Percentiles rank a stretch among this genome's conserved stretches.
Conservation (phyloP, 2,113 vertebrate species). For the Bujurquina vittata region DNA sequence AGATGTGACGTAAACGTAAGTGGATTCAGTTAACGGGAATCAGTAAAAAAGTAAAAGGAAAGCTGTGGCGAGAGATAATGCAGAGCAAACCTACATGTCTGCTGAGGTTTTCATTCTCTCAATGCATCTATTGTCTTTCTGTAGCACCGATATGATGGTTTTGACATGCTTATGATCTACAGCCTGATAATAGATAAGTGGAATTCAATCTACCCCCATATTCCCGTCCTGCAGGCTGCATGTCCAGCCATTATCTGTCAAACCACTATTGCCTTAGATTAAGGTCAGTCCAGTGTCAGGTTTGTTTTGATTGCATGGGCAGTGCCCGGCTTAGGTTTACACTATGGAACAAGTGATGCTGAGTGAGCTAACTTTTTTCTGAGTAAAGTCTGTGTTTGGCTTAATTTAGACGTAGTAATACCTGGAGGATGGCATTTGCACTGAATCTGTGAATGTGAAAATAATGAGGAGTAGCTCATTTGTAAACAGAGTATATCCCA, state of each 20-base stretch:
- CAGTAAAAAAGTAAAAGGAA: not conserved
- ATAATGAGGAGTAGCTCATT: not conserved
- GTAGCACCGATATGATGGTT: not conserved
- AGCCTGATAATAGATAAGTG: constrained; percentile 13
- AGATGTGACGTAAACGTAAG: not conserved
- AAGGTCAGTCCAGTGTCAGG: not conserved
- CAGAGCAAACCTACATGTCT: not conserved
- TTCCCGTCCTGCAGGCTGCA: not conserved
- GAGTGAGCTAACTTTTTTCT: not conserved
- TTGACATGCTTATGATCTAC: constrained; percentile 14
- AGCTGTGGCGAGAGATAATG: not conserved
- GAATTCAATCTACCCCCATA: constrained; percentile 43
- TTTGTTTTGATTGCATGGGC: constrained; percentile 2
- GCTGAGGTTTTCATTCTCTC: not conserved
- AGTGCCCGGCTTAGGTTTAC: not conserved
- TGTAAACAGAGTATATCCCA: no score
- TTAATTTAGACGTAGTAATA: not conserved
- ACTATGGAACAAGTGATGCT: not conserved
- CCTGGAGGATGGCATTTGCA: not conserved
- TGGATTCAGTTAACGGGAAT: not conserved
- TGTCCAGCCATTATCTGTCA: constrained; percentile 15
- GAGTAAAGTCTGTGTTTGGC: not conserved
- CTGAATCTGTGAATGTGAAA: not conserved
- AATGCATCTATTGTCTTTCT: constrained; percentile 37
- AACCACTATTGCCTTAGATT: constrained; percentile 6